Base-by-base conservation (phyloP, 2,113 vertebrate species). In the Labrus mixtus region DNA sequence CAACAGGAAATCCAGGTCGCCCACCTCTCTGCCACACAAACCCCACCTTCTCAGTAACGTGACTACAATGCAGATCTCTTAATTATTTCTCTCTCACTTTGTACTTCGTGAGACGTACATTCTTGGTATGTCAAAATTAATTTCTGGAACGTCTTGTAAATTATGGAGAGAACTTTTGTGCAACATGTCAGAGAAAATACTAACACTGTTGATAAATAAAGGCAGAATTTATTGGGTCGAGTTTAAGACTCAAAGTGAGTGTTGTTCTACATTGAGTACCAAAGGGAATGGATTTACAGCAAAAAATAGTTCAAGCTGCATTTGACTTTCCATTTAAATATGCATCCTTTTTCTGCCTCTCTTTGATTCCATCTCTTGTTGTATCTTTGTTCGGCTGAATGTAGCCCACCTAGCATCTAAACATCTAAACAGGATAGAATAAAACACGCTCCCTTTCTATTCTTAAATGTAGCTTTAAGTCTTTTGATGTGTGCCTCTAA, bases 1-100 rank as follows among this genome's bases (percentile, higher is more conserved):
- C 76, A 63, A 41, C 62, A 41, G 74, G 79, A 79, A 87, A 87
- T 85, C 75, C 83, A 45, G 79, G 79, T 84, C 64, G 12, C 45
- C 65, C 78, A 86, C 81, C 82, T 78, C 23, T 69, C 80, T 64
- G 39, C 66, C 64, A 41, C 54, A 3, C 56, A 55, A 60, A 48
- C 75, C 63, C 45, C 36, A 19, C 25, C 22, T 33, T 13, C 43
- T 60, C n/a, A 70, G 73, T 66, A 66, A 60, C 37, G 22, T 74
- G 66, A 57, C 13, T n/a, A 62, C 25, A 16, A 7, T 15, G 68
- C 68, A 41, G 75, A 62, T 74, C 70, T 46, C 10, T 68, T 80
- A 88, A 69, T 54, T 54, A 82, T 67, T 48, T 19, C 39, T 41
- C 37, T 25, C 50, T 56, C 12, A 29, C 16, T 85, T 63, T 55